A percentile compares a stretch with the other conserved stretches of the same genome.
These are phyloP conservation scores for Apodemus agrarius DNA, from an alignment of 2,797 vertebrate species.

Conservation along the genomic window DNA sequence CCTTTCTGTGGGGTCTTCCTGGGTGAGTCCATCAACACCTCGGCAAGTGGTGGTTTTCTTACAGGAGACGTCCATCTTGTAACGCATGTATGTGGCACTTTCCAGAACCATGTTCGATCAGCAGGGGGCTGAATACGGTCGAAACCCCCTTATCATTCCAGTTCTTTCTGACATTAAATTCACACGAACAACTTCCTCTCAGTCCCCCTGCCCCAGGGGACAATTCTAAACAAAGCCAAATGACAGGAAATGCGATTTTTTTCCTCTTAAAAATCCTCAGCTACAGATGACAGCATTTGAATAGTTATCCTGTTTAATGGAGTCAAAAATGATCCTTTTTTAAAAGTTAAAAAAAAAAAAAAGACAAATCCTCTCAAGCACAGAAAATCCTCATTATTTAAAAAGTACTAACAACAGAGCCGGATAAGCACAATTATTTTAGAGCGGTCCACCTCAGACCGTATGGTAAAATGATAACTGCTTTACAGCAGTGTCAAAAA, in stretches of 20 bases:
- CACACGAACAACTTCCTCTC: slow-evolving; percentile 29
- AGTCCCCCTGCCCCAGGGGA: background rate
- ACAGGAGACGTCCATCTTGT: background rate
- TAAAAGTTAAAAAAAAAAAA: background rate
- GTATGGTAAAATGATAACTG: background rate
- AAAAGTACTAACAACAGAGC: background rate
- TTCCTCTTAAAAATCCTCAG: background rate
- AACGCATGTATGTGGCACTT: background rate
- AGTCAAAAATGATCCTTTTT: slow-evolving; percentile 50
- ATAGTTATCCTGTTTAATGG: slow-evolving; percentile 53
- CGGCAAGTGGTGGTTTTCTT: background rate
- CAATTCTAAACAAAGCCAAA: slow-evolving; percentile 62
- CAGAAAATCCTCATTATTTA: slow-evolving; percentile 35
- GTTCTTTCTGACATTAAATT: slow-evolving; percentile 19
- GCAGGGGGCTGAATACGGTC: background rate
- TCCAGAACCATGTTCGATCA: background rate
- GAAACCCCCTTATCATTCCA: background rate
- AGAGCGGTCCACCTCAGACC: background rate
- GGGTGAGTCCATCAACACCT: background rate
- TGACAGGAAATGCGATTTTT: slow-evolving; percentile 53
- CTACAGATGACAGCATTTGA: slow-evolving; percentile 44
- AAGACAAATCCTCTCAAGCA: slow-evolving; percentile 35
- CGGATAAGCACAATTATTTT: slow-evolving; percentile 17
- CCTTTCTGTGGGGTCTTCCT: background rate
- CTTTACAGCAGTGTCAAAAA: slow-evolving; percentile 45